Percentiles rank a stretch among this genome's conserved stretches.
These are phyloP conservation scores for Cassiopea xamachana DNA, from an alignment of 30 jellyfish, hydroid and myxozoan genomes.

Conservation along the genomic window DNA sequence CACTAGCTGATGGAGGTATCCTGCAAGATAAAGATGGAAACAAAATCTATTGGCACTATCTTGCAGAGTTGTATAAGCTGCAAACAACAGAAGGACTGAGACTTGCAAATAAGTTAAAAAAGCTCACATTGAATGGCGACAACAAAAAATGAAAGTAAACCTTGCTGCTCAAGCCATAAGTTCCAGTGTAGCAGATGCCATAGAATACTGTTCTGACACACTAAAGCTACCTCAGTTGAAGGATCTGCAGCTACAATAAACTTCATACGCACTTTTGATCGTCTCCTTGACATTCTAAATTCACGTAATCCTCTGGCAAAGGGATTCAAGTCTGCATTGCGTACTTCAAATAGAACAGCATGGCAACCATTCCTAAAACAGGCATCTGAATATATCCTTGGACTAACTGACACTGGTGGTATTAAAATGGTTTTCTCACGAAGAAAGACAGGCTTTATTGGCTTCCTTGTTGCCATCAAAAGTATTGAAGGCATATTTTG, in stretches of 20 bases:
- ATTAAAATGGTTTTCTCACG: slow-evolving; percentile 29
- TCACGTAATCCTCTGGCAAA: slow-evolving; percentile 76
- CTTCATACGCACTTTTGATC: slow-evolving; percentile 52
- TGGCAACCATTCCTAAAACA: slow-evolving; percentile 54
- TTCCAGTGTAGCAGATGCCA: slow-evolving; percentile 81
- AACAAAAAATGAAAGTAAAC: slow-evolving; percentile 74
- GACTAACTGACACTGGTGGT: slow-evolving; percentile 46
- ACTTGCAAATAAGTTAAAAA: slow-evolving; percentile 63
- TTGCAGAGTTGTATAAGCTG: slow-evolving; percentile 56
- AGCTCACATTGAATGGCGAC: slow-evolving; percentile 68
- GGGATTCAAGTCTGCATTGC: slow-evolving; percentile 76
- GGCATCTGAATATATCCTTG: slow-evolving; percentile 34
- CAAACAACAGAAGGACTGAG: slow-evolving; percentile 44
- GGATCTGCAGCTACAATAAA: slow-evolving; percentile 66
- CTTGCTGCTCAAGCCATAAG: slow-evolving; percentile 84
- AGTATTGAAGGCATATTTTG: slow-evolving; percentile 55
- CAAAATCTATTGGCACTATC: slow-evolving; percentile 34
- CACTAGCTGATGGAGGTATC: not conserved
- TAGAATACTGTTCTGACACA: slow-evolving; percentile 45
- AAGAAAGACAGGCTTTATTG: slow-evolving; percentile 75
- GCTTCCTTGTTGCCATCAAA: slow-evolving; percentile 53
- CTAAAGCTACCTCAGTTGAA: slow-evolving; percentile 56
- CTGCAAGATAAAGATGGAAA: slow-evolving; percentile 8
- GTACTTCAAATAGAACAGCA: slow-evolving; percentile 24
- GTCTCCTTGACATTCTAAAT: slow-evolving; percentile 58